A percentile compares a stretch with the other conserved stretches of the same genome.
phyloP scores from a whole-genome alignment of 2,113 vertebrate genomes.

The Cygnus atratus region DNA sequence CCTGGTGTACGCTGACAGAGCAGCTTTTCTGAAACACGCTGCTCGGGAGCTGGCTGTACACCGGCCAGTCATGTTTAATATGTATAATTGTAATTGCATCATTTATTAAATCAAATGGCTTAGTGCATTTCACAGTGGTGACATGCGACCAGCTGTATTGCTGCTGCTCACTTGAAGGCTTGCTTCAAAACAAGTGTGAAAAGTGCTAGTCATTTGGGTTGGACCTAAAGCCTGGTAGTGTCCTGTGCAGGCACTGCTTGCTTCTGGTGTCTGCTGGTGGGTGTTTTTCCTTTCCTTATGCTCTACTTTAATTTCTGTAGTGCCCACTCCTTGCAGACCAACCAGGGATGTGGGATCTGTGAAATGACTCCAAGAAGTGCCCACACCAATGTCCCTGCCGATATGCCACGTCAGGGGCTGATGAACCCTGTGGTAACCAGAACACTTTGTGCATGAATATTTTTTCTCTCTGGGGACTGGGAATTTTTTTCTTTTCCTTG shows the following conservation, averaged over 20 bases:
- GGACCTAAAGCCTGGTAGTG: background rate
- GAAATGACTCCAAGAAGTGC: background rate
- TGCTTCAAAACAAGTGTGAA: background rate
- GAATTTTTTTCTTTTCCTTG: background rate
- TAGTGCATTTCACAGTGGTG: background rate
- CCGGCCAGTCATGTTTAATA: background rate
- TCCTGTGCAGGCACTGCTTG: background rate
- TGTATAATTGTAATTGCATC: conserved; percentile 8
- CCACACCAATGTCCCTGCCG: accelerated
- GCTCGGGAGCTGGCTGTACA: background rate
- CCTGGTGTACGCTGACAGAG: background rate
- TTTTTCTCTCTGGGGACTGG: background rate
- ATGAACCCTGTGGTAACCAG: background rate
- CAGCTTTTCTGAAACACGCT: background rate
- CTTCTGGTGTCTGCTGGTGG: background rate
- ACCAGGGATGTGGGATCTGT: background rate
- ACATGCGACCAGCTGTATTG: background rate
- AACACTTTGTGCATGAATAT: background rate
- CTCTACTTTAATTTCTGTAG: background rate
- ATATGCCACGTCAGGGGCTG: background rate
- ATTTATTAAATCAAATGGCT: conserved; percentile 4
- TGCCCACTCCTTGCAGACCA: background rate
- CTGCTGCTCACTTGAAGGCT: background rate
- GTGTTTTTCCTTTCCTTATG: background rate
- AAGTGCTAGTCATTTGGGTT: background rate